These are phyloP conservation scores for Poliocrania exsul DNA, from an alignment of 2,797 vertebrate genomes.

Conservation along the genomic window DNA sequence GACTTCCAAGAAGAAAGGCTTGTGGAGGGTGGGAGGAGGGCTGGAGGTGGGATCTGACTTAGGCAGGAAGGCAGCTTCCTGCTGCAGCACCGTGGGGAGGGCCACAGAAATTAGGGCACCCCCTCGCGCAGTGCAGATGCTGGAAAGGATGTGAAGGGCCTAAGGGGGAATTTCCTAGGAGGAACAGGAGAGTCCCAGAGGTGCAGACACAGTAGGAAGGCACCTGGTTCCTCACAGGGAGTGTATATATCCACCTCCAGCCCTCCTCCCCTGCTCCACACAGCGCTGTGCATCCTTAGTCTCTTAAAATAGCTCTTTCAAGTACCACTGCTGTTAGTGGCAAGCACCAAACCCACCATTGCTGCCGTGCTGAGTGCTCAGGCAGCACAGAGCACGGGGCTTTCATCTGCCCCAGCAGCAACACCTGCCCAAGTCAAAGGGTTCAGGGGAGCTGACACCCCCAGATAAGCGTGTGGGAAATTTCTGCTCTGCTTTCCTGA, in stretches of 20 bases:
- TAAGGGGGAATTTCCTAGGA: neutral
- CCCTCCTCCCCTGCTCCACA: rapidly evolving
- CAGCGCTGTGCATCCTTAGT: neutral
- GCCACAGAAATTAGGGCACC: neutral
- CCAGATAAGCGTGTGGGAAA: rapidly evolving
- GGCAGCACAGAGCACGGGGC: rapidly evolving
- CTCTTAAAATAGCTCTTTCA: neutral
- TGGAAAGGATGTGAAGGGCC: neutral
- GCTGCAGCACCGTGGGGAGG: neutral
- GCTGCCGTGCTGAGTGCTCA: rapidly evolving
- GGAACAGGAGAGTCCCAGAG: neutral
- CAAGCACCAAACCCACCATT: rapidly evolving
- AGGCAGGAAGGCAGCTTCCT: neutral
- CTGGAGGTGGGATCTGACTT: neutral
- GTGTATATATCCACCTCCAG: neutral
- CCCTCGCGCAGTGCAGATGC: rapidly evolving
- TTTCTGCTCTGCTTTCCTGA: neutral
- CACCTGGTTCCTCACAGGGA: neutral
- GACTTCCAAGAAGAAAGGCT: neutral
- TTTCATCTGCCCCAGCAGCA: neutral
- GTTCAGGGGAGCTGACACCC: rapidly evolving
- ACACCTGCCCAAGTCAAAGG: rapidly evolving
- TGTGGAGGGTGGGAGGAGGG: neutral
- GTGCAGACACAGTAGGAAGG: neutral
- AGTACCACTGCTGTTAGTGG: rapidly evolving